A percentile compares a stretch with the other conserved stretches of the same genome.
phyloP scores from a whole-genome alignment of 2,888 invertebrate species.

The Diogma glabrata region DNA sequence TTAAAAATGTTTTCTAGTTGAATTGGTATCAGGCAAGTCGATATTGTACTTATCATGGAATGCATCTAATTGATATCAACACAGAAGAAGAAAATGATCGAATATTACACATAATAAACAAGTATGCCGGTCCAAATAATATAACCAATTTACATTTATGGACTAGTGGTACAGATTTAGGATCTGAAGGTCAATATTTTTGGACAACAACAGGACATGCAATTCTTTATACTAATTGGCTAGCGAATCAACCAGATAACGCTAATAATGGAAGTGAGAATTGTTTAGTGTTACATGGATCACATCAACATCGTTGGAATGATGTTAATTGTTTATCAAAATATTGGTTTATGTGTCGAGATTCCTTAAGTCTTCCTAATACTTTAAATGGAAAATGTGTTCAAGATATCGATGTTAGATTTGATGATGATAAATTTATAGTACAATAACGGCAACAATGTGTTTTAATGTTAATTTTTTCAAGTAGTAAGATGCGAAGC shows the following conservation, averaged over 20 bases:
- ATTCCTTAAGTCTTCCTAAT: too few species aligned
- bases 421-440: too few species aligned
- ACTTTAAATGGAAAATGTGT: too few species aligned
- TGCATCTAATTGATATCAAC: neutral
- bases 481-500: too few species aligned
- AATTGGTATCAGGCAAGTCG: constrained; percentile 1
- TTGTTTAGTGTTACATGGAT: neutral
- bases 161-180: constrained; percentile 3
- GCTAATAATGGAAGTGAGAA: neutral
- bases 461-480: too few species aligned
- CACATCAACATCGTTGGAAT: neutral
- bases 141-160: too few species aligned
- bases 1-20: neutral
- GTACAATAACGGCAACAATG: too few species aligned
- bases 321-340: too few species aligned
- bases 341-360: too few species aligned
- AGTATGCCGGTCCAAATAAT: too few species aligned
- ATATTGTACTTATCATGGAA: neutral
- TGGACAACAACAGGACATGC: neutral
- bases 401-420: too few species aligned
- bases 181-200: neutral
- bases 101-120: too few species aligned
- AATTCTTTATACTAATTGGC: neutral
- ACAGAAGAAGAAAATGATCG: neutral
- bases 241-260: neutral